Conservation (phyloP, 2,888 invertebrate genomes). For the Amphipyra tragopoginis region DNA sequence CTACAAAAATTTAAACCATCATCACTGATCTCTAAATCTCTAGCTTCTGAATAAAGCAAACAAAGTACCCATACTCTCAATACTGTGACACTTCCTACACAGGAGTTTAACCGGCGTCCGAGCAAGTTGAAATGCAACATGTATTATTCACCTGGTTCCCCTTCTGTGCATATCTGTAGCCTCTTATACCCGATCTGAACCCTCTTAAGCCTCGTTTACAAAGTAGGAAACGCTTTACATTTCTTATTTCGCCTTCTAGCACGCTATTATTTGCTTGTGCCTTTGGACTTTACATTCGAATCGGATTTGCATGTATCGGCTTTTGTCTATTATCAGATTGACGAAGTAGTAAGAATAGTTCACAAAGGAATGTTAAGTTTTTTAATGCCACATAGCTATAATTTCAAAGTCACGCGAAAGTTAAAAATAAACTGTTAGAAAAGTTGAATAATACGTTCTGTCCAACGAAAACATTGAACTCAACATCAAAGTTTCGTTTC, state of each 20-base stretch:
- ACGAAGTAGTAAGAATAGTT: background rate
- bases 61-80: slow-evolving; percentile 4
- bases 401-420: too few species aligned
- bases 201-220: slow-evolving; percentile 36
- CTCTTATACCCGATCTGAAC: slow-evolving; percentile 11
- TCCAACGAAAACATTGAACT: too few species aligned
- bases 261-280: slow-evolving; percentile 34
- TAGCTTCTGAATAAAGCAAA: slow-evolving; percentile 10
- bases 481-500: background rate
- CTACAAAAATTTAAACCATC: too few species aligned
- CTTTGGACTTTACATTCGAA: slow-evolving; percentile 10
- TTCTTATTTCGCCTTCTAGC: slow-evolving; percentile 45
- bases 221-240: slow-evolving; percentile 46
- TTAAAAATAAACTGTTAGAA: too few species aligned
- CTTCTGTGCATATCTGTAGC: slow-evolving; percentile 34
- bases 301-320: slow-evolving; percentile 14
- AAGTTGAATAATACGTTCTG: too few species aligned
- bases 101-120: slow-evolving; percentile 45
- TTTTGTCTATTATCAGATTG: slow-evolving; percentile 1
- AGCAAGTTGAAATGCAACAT: slow-evolving; percentile 49
- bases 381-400: too few species aligned
- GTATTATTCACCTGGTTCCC: slow-evolving; percentile 62
- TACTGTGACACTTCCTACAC: slow-evolving; percentile 34
- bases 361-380: background rate
- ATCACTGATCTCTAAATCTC: too few species aligned